phyloP scores from a whole-genome alignment of 2,113 vertebrate species.

The Glareola pratincola region DNA sequence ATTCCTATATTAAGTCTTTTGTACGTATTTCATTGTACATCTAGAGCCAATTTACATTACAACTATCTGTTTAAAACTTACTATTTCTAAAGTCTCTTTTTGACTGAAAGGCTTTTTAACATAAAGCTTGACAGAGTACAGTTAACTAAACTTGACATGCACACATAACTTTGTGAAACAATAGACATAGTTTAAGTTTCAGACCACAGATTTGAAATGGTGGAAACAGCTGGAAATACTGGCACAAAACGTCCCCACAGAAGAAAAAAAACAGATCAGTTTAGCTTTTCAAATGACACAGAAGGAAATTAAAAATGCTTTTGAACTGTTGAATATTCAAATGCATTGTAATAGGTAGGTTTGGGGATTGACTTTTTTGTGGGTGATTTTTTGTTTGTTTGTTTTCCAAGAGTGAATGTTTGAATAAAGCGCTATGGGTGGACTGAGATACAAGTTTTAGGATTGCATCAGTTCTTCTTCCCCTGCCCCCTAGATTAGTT shows the following conservation, averaged over 20 bases:
- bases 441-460: background rate
- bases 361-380: background rate
- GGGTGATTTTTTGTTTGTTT: background rate
- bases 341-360: conserved; percentile 2
- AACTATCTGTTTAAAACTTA: background rate
- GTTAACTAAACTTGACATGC: background rate
- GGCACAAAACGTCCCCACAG: background rate
- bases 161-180: conserved; percentile 16
- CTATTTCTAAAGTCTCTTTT: background rate
- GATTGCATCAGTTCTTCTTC: background rate
- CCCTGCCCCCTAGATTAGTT: background rate
- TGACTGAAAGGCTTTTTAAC: background rate
- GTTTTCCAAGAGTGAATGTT: background rate
- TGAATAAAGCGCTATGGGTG: background rate
- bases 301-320: conserved; percentile 1
- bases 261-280: background rate
- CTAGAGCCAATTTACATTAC: background rate
- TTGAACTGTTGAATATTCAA: background rate
- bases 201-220: conserved; percentile 16
- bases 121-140: background rate
- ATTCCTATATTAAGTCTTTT: background rate
- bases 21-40: background rate
- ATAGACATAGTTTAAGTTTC: conserved; percentile 27
- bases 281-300: background rate
- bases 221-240: background rate